Percentiles rank a stretch among this genome's conserved stretches.
Conservation (phyloP, 2,888 invertebrate genomes). For the Lasioglossum marginatum region DNA sequence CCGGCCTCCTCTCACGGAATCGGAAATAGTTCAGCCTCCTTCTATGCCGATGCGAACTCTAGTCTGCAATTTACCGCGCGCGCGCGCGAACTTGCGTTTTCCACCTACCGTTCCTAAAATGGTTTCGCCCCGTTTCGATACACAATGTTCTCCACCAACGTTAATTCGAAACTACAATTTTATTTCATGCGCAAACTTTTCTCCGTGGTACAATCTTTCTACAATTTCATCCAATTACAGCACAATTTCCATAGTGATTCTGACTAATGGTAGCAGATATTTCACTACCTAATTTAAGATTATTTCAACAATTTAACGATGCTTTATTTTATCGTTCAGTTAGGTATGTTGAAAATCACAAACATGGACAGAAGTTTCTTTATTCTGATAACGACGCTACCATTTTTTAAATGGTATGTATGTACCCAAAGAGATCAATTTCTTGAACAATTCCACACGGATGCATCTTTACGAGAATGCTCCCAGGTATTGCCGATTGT, state of each 20-base stretch:
- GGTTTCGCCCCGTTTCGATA: background rate
- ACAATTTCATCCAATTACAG: background rate
- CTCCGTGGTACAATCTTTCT: background rate
- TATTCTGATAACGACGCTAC: no score
- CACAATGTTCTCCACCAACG: background rate
- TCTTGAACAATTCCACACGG: no score
- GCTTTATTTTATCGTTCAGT: background rate
- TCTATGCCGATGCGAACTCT: conserved; percentile 28
- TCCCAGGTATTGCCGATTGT: background rate
- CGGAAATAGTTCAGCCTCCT: conserved; percentile 36
- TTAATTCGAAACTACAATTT: background rate
- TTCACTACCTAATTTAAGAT: background rate
- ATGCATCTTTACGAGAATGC: background rate
- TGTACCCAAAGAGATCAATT: no score
- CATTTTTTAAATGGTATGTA: no score
- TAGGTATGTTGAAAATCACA: no score
- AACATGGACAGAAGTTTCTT: no score
- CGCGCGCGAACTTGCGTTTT: conserved; percentile 36
- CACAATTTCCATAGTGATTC: background rate
- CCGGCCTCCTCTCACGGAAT: background rate
- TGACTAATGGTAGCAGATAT: background rate
- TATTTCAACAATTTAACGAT: background rate
- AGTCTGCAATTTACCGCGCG: conserved; percentile 32
- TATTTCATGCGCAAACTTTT: background rate
- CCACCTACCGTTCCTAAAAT: conserved; percentile 12